Percentiles rank a stretch among this genome's conserved stretches.
These are phyloP conservation scores for Cosmorhoe ocellata DNA, from an alignment of 2,888 invertebrate genomes.

Conservation along the genomic window DNA sequence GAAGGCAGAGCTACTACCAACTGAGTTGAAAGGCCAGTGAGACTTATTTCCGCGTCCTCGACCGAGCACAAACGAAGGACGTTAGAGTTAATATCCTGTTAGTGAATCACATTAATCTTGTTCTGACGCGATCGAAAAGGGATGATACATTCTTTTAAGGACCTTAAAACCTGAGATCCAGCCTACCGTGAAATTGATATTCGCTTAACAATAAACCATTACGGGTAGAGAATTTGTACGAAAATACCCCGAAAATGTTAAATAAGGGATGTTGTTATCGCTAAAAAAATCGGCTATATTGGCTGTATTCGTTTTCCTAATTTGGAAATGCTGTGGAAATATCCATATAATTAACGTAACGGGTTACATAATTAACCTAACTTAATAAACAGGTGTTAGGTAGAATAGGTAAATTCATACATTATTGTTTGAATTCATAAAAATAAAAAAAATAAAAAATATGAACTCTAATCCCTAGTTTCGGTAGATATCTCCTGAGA, in stretches of 20 bases:
- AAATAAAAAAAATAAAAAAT: too few relatives aligned
- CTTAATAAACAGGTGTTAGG: too few relatives aligned
- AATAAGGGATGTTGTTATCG: neutral
- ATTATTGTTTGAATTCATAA: too few relatives aligned
- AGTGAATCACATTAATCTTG: conserved; percentile 41
- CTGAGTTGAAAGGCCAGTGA: too few relatives aligned
- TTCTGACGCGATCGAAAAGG: conserved; percentile 25
- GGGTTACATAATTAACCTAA: too few relatives aligned
- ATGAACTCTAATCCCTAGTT: too few relatives aligned
- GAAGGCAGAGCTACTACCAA: too few relatives aligned
- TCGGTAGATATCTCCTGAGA: too few relatives aligned
- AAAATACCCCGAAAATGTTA: conserved; percentile 3
- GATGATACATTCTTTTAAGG: conserved; percentile 24
- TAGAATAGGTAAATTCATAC: too few relatives aligned
- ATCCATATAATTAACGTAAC: too few relatives aligned
- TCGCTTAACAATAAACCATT: conserved; percentile 16
- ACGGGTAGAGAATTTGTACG: conserved; percentile 10
- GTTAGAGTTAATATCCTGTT: conserved; percentile 29
- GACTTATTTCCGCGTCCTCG: neutral
- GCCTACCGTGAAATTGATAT: conserved; percentile 22
- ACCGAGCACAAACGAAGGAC: neutral
- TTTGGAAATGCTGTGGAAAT: too few relatives aligned
- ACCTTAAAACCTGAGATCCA: conserved; percentile 13
- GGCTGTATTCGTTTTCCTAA: neutral
- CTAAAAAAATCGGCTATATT: neutral